Base-by-base conservation (phyloP, 2,888 invertebrate species). In the Halictus ligatus region DNA sequence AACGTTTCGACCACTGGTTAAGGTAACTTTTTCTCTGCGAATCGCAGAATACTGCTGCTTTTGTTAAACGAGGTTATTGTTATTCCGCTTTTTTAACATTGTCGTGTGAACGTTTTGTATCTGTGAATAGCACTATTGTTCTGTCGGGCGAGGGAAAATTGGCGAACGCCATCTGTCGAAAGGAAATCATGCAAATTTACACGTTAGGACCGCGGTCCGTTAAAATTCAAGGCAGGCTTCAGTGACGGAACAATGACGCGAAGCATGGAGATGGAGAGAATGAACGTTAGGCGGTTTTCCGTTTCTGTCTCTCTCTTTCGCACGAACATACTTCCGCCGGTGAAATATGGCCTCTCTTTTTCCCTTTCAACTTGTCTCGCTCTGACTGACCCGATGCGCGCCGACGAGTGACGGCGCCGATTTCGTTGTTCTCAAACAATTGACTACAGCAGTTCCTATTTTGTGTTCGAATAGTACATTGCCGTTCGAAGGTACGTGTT, bases 201-300 rank as follows among this genome's bases (percentile, higher is more conserved):
- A 54, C 46, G 78, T 80, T 79, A 79, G 71, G 76, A 67, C 78
- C 78, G 86, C 74, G 69, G 15, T n/a, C 64, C 69, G 80, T 84
- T 86, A 88, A 78, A 81, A 90, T 90, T 85, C 75, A 85, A 79
- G 73, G 81, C 83, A 79, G 80, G 80, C 73, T 4, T 69, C 71
- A 67, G 84, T 84, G 85, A 84, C 82, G 84, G 81, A 88, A 89
- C 86, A 84, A 86, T 90, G 88, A 84, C 75, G 83, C 79, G 86
- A 80, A 78, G 29, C 73, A 75, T 54, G 76, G 75, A 83, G 78
- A 72, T 74, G 67, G 73, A 86, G 67, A 73, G 75, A 85, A 64
- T 25, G 75, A 85, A 58, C 35, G 78, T 80, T 82, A 75, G 21
- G n/a, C 67, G 25, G 73, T 58, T 79, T 76, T 83, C 81, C 79